phyloP scores from a whole-genome alignment of 1,140 invertebrate species.

The Dryas iulia region DNA sequence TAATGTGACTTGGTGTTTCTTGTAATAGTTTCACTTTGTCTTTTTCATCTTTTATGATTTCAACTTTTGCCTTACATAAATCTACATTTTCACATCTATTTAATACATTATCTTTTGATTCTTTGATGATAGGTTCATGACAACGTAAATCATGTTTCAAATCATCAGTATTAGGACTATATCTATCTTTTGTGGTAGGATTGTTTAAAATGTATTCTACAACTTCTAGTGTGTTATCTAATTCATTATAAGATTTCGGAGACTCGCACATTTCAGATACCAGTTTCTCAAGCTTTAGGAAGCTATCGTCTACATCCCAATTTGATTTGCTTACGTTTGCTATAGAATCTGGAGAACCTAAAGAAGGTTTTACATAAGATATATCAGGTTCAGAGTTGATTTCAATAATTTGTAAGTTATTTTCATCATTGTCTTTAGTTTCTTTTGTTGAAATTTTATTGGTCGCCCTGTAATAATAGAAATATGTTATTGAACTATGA shows the following conservation, averaged over 20 bases:
- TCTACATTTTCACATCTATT: neutral
- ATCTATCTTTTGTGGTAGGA: conserved; percentile 25
- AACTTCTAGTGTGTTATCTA: conserved; percentile 52
- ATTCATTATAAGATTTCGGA: conserved; percentile 27
- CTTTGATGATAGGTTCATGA: neutral
- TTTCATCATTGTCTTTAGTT: conserved; percentile 25
- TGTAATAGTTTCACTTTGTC: neutral
- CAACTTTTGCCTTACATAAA: neutral
- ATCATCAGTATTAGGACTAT: neutral
- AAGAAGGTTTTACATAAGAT: conserved; percentile 10
- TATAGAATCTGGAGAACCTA: conserved; percentile 12
- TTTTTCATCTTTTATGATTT: neutral
- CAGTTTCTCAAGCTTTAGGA: conserved; percentile 52
- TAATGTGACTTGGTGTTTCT: neutral
- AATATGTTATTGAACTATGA: neutral
- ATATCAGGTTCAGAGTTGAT: conserved; percentile 54
- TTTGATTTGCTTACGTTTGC: conserved; percentile 12
- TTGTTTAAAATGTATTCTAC: conserved; percentile 52
- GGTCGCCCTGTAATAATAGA: neutral
- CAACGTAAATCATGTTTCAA: neutral
- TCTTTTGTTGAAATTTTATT: neutral
- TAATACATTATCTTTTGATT: neutral
- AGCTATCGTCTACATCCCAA: conserved; percentile 47
- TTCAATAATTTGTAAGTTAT: conserved; percentile 51
- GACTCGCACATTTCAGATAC: conserved; percentile 44